phyloP scores from a whole-genome alignment of 1,140 invertebrate genomes.

The Drosophila paulistorum region DNA sequence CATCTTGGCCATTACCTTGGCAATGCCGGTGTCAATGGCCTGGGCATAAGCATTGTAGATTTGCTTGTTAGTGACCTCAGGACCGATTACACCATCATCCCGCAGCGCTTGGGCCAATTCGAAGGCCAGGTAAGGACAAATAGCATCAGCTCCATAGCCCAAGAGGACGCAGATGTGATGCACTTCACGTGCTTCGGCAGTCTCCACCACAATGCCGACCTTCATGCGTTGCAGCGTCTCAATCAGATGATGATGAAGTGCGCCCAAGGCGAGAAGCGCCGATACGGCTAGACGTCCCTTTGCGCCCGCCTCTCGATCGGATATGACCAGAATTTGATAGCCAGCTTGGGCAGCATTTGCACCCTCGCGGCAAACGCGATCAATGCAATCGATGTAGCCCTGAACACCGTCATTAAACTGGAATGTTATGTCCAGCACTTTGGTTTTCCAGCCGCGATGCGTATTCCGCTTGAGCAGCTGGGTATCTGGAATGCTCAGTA shows the following conservation, averaged over 20 bases:
- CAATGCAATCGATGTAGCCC: conserved; percentile 91
- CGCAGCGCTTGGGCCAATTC: conserved; percentile 93
- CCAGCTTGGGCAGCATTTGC: conserved; percentile 90
- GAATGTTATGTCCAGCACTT: conserved; percentile 96
- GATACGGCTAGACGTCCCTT: conserved; percentile 90
- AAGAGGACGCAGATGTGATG: conserved; percentile 98
- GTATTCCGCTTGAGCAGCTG: conserved; percentile 93
- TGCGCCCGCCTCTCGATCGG: conserved; percentile 91
- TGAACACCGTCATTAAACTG: conserved; percentile 87
- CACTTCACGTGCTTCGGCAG: conserved; percentile 97
- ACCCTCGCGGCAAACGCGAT: conserved; percentile 92
- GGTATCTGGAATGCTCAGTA: conserved; percentile 95
- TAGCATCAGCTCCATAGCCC: conserved; percentile 98
- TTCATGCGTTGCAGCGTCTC: conserved; percentile 98
- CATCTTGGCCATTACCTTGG: conserved; percentile 99
- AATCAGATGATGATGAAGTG: conserved; percentile 97
- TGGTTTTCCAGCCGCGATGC: conserved; percentile 96
- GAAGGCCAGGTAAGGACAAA: conserved; percentile 98
- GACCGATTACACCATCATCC: conserved; percentile 91
- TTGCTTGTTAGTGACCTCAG: conserved; percentile 90
- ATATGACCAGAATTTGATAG: conserved; percentile 94
- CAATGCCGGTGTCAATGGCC: conserved; percentile 91
- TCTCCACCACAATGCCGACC: conserved; percentile 96
- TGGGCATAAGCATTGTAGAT: conserved; percentile 88
- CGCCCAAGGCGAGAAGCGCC: conserved; percentile 93